Conservation (phyloP, 1,140 invertebrate species). For the Patella vulgata region DNA sequence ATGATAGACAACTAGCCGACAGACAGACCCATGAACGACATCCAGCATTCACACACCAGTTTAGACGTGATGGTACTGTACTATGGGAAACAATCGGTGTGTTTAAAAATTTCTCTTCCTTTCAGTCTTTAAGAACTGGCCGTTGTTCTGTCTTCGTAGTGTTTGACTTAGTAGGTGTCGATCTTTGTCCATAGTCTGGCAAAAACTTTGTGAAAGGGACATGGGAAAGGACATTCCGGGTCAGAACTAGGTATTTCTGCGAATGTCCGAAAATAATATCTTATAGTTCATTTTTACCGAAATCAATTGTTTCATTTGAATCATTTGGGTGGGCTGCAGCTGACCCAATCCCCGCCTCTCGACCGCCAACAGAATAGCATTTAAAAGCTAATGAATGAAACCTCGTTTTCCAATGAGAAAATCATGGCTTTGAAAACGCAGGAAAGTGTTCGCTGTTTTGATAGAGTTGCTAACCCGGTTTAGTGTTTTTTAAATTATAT, state of each 20-base stretch:
- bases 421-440: neutral
- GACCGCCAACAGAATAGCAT: neutral
- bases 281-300: too few species aligned
- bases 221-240: too few species aligned
- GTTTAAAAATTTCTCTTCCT: neutral
- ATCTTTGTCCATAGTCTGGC: neutral
- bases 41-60: slow-evolving; percentile 49
- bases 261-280: too few species aligned
- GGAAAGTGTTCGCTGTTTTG: neutral
- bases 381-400: neutral
- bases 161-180: neutral
- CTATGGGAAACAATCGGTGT: slow-evolving; percentile 46
- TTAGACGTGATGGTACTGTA: slow-evolving; percentile 48
- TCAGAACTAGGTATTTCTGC: too few species aligned
- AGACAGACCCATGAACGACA: slow-evolving; percentile 28
- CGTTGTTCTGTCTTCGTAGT: neutral
- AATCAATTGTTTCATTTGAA: too few species aligned
- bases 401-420: neutral
- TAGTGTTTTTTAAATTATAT: neutral
- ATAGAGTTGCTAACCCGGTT: neutral
- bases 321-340: neutral
- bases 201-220: too few species aligned
- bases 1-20: slow-evolving; percentile 47
- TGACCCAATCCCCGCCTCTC: too few species aligned
- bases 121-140: slow-evolving; percentile 1